A percentile compares a stretch with the other conserved stretches of the same genome.
Conservation (phyloP, 2,888 invertebrate genomes). For the Biston stratarius region DNA sequence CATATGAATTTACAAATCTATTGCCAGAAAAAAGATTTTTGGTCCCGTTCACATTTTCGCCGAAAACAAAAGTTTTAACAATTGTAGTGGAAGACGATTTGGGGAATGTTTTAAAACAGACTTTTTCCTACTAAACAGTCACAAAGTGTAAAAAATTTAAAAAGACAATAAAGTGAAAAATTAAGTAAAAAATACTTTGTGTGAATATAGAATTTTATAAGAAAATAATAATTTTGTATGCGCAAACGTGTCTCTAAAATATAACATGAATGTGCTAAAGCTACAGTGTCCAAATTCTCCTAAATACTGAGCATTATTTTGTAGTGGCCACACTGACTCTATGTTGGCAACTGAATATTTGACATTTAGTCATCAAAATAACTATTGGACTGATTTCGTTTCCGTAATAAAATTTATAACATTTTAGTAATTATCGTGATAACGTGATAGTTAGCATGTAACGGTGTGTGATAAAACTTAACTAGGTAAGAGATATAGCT, state of each 20-base stretch:
- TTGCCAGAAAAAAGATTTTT: constrained; percentile 86
- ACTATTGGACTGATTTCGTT: constrained; percentile 24
- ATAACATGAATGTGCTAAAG: constrained; percentile 24
- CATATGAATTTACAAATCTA: constrained; percentile 88
- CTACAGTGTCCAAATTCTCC: constrained; percentile 20
- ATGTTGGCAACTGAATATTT: constrained; percentile 51
- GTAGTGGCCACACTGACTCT: constrained; percentile 51
- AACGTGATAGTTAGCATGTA: constrained; percentile 39
- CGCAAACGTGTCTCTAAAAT: constrained; percentile 32
- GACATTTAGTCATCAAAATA: constrained; percentile 47
- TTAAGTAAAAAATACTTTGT: constrained; percentile 42
- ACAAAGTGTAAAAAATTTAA: constrained; percentile 50
- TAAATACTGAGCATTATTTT: constrained; percentile 40
- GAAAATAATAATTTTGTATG: constrained; percentile 27
- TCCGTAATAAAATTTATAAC: constrained; percentile 25
- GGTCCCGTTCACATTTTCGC: constrained; percentile 83
- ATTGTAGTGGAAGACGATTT: constrained; percentile 89
- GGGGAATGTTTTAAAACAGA: constrained; percentile 89
- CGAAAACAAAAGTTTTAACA: constrained; percentile 80
- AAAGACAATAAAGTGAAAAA: constrained; percentile 71
- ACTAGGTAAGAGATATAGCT: constrained; percentile 37
- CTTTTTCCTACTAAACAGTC: constrained; percentile 80
- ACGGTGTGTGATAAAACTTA: constrained; percentile 48
- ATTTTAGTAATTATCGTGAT: constrained; percentile 44
- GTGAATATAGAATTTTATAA: constrained; percentile 30